Evolutionary conservation across 2,888 invertebrate species (phyloP).

Genomic region (Pyrrhosoma nymphula): DNA sequence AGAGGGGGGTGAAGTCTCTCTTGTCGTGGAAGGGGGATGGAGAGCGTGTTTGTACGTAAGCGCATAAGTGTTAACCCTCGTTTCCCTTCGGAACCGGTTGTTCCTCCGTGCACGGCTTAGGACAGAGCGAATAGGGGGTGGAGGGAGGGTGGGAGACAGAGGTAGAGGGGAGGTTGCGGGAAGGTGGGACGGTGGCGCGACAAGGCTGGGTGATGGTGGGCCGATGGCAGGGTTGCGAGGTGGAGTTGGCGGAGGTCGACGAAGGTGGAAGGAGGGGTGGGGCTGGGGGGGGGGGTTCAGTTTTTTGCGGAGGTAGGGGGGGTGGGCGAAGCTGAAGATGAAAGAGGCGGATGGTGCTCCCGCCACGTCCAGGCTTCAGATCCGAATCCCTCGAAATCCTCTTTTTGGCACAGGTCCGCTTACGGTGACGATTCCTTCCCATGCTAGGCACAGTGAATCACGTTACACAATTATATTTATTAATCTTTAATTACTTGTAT

Average conservation of each 20-base stretch:
- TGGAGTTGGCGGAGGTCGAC: no score
- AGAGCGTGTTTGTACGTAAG: constrained; percentile 59
- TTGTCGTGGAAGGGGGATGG: background rate
- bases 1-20: background rate
- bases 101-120: constrained; percentile 32
- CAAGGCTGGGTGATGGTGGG: background rate
- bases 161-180: background rate
- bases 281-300: no score
- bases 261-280: no score
- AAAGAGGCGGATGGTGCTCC: background rate
- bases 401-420: background rate
- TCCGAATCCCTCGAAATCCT: background rate
- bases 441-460: no score
- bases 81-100: constrained; percentile 51
- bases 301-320: background rate
- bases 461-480: no score
- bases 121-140: background rate
- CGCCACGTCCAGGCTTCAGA: background rate
- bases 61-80: constrained; percentile 61
- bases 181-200: background rate
- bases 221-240: background rate
- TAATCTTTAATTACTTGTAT: no score
- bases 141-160: background rate
- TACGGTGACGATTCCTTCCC: background rate
- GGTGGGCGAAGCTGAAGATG: background rate